Evolutionary conservation across 64 coral and sea anemone genomes (phyloP).

Genomic region (Dendrophyllia cribrosa): DNA sequence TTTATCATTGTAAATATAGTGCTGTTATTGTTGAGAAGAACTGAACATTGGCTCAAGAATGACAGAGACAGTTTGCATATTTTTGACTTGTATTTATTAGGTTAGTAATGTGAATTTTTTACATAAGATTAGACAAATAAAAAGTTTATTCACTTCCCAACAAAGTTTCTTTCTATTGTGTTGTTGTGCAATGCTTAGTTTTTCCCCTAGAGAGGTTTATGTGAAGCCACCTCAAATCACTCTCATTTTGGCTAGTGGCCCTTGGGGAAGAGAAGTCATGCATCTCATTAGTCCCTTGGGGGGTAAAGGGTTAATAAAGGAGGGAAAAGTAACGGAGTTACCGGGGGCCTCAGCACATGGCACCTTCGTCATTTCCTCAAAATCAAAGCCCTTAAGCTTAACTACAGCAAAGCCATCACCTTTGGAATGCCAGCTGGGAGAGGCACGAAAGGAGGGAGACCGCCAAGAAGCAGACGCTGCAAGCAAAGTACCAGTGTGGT

Average conservation of each 20-base stretch:
- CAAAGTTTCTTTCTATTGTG: constrained; percentile 33
- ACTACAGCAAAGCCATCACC: constrained; percentile 80
- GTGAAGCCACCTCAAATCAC: constrained; percentile 48
- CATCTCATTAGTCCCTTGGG: constrained; percentile 53
- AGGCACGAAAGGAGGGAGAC: constrained; percentile 61
- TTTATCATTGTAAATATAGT: constrained; percentile 35
- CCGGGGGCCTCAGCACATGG: neutral
- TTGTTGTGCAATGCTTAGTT: constrained; percentile 59
- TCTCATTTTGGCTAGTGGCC: constrained; percentile 16
- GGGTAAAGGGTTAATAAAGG: constrained; percentile 44
- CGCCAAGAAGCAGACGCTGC: constrained; percentile 53
- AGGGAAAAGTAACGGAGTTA: too few relatives aligned
- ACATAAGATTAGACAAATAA: constrained; percentile 30
- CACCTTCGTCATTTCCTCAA: constrained; percentile 63
- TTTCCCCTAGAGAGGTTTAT: constrained; percentile 12
- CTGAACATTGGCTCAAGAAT: constrained; percentile 56
- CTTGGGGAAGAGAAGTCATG: constrained; percentile 26
- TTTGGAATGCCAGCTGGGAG: constrained; percentile 66
- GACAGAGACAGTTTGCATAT: constrained; percentile 26
- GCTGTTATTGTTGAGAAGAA: constrained; percentile 36
- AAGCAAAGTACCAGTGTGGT: constrained; percentile 15
- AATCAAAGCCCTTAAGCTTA: constrained; percentile 49
- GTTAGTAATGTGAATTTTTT: neutral
- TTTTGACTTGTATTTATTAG: constrained; percentile 19
- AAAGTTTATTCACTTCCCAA: constrained; percentile 12